phyloP scores from a whole-genome alignment of 1,140 invertebrate genomes.

The Drosophila sucinea region DNA sequence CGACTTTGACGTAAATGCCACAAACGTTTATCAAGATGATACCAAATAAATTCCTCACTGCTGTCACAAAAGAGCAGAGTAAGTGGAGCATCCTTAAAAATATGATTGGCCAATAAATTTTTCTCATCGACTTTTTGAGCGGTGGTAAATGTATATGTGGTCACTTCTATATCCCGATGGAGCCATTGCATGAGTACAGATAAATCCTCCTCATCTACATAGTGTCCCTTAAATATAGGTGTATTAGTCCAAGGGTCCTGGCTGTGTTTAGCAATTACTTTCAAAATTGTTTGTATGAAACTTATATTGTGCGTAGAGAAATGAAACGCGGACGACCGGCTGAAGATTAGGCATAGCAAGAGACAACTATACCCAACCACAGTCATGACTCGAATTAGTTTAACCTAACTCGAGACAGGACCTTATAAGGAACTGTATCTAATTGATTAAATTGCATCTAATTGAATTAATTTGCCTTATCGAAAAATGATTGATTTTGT shows the following conservation, averaged over 20 bases:
- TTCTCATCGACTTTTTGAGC: background rate
- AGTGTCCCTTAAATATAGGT: conserved; percentile 44
- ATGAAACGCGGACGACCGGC: conserved; percentile 14
- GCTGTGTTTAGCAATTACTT: background rate
- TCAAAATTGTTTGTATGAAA: conserved; percentile 31
- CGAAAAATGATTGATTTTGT: conserved; percentile 32
- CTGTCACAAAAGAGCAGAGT: conserved; percentile 51
- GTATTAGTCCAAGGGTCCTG: conserved; percentile 48
- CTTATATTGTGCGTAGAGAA: conserved; percentile 39
- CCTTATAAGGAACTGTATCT: conserved; percentile 11
- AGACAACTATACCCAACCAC: background rate
- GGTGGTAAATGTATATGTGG: conserved; percentile 29
- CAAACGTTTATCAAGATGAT: conserved; percentile 44
- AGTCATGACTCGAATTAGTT: background rate
- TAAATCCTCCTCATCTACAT: conserved; percentile 7
- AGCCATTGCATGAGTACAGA: conserved; percentile 50
- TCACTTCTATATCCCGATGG: conserved; percentile 36
- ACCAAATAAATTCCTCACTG: conserved; percentile 60
- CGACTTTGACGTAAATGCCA: conserved; percentile 47
- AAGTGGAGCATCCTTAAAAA: conserved; percentile 34
- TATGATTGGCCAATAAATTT: conserved; percentile 33
- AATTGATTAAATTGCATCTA: conserved; percentile 55
- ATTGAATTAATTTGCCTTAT: conserved; percentile 23
- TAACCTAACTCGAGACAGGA: conserved; percentile 21
- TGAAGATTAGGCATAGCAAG: background rate